phyloP scores from a whole-genome alignment of 1,140 invertebrate species.

The Hycleus phaleratus region DNA sequence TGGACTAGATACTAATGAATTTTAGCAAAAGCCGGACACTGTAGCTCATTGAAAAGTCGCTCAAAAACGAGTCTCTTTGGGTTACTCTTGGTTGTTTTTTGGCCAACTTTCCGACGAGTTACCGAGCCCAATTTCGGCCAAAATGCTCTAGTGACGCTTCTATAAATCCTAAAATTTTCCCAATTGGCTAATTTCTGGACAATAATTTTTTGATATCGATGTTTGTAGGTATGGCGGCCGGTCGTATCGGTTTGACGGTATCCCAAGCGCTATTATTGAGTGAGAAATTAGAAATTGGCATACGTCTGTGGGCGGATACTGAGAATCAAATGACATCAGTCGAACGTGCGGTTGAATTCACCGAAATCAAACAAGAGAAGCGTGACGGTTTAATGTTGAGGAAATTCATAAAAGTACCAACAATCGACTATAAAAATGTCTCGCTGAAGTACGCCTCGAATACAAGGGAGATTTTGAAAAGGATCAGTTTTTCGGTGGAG shows the following conservation, averaged over 20 bases:
- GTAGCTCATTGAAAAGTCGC: too few relatives aligned
- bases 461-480: constrained; percentile 55
- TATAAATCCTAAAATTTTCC: too few relatives aligned
- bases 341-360: constrained; percentile 61
- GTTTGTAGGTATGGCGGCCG: neutral
- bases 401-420: constrained; percentile 53
- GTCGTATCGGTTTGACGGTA: constrained; percentile 50
- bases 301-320: constrained; percentile 76
- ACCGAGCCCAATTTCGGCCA: too few relatives aligned
- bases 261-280: constrained; percentile 49
- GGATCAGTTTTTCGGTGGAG: constrained; percentile 52
- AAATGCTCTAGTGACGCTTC: too few relatives aligned
- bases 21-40: too few relatives aligned
- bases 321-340: constrained; percentile 82
- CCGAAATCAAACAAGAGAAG: constrained; percentile 60
- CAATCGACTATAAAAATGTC: constrained; percentile 57
- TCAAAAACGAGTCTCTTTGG: too few relatives aligned
- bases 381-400: constrained; percentile 56
- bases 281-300: constrained; percentile 58
- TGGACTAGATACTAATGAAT: too few relatives aligned
- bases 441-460: constrained; percentile 53
- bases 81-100: too few relatives aligned
- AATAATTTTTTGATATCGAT: neutral
- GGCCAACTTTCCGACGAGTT: too few relatives aligned
- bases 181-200: too few relatives aligned